Evolutionary conservation across 2,113 vertebrate species (phyloP).

Genomic region (Blennius ocellaris): DNA sequence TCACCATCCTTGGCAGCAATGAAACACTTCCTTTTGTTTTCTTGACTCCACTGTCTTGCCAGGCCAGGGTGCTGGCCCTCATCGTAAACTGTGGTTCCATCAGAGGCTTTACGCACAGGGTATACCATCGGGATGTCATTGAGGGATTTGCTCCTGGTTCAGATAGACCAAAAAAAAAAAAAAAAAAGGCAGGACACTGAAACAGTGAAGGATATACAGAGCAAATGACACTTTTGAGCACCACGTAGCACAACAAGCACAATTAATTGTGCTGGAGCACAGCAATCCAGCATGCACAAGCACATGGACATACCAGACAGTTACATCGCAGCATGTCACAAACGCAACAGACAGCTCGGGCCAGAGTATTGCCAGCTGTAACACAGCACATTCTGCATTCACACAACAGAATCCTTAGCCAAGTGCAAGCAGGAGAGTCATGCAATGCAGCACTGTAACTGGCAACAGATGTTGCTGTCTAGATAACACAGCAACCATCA

Average conservation of each 20-base stretch:
- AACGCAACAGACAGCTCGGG: background rate
- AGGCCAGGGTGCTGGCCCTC: conserved; percentile 2
- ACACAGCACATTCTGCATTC: conserved; percentile 47
- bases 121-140: conserved; percentile 88
- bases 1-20: conserved; percentile 87
- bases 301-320: accelerated
- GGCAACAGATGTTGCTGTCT: conserved; percentile 59
- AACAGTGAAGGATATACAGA: conserved; percentile 9
- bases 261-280: background rate
- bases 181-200: conserved; percentile 2
- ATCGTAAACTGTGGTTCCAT: conserved; percentile 28
- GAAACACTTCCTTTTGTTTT: conserved; percentile 84
- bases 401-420: conserved; percentile 48
- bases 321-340: background rate
- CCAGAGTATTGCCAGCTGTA: conserved; percentile 11
- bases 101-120: conserved; percentile 63
- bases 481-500: conserved; percentile 47
- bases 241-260: conserved; percentile 11
- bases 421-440: conserved; percentile 50
- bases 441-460: conserved; percentile 38
- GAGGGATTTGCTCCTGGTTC: conserved; percentile 93
- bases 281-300: background rate
- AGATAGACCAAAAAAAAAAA: conserved; percentile 29
- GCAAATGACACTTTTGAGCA: conserved; percentile 10
- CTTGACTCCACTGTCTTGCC: conserved; percentile 64